Base-by-base conservation (phyloP, 2,113 vertebrate genomes). In the Eublepharis macularius region DNA sequence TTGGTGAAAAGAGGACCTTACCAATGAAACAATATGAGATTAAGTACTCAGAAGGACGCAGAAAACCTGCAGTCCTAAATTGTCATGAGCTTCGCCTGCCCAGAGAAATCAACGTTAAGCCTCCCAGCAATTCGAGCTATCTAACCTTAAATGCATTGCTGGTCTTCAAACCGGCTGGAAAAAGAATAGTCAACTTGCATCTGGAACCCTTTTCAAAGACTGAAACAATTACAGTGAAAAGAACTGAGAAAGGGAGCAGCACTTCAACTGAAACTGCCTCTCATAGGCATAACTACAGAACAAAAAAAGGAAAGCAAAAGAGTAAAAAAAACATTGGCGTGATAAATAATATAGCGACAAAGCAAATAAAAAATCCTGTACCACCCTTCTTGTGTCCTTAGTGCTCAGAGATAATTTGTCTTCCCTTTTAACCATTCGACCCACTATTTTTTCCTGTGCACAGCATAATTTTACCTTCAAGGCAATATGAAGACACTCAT, bases 211-310 rank as follows among this genome's bases (percentile, higher is more conserved):
- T 43, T 88, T 43, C 63, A 29, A 88, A 79, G 66, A 66, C 10
- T 57, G 87, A 65, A 73, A 54, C 32, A 43, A 65, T 26, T 76
- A 81, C 80, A 0, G 8, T 12, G 41, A 66, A 79, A 70, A 80
- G 78, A 84, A 82, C 91, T 69, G 94, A 95, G 87, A 95, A 88
- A 88, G 80, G 82, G 12, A 87, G 29, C 3, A 85, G 69, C 43
- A 63, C 74, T 70, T 90, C 94, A 90, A 68, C 83, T 32, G 85
- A 66, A 86, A 76, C 39, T 39, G 60, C 80, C 90, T 83, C 93
- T 72, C 89, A 45, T 51, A 72, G 66, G n/a, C n/a, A n/a, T n/a
- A n/a, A n/a, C 36, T 86, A 39, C n/a, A 81, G 63, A 75, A 77
- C 88, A 84, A 94, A 92, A 90, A 83, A 76, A 32, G 66, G 81